phyloP scores from a whole-genome alignment of 35 echinoderm and acorn worm species.

The Strongylocentrotus purpuratus region DNA sequence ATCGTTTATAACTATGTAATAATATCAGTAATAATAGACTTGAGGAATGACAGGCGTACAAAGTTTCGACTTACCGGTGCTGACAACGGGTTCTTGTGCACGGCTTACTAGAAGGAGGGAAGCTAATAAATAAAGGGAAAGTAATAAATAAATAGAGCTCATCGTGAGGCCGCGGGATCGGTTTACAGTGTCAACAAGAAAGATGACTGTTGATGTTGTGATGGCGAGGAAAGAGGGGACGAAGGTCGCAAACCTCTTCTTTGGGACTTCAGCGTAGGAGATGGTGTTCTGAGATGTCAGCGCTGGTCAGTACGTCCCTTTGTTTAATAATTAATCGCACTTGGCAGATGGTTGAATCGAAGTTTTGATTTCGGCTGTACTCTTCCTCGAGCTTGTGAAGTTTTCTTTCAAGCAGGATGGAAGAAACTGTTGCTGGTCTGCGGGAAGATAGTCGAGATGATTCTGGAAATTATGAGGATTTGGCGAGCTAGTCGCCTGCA shows the following conservation, averaged over 20 bases:
- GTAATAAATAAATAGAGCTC: slow-evolving; percentile 3
- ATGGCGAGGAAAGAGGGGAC: background rate
- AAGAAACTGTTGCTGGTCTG: background rate
- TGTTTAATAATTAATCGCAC: background rate
- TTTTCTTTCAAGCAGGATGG: background rate
- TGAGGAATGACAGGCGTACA: background rate
- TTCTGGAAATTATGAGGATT: background rate
- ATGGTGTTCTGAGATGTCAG: background rate
- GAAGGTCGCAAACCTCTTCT: background rate
- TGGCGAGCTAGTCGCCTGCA: background rate
- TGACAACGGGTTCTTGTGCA: background rate
- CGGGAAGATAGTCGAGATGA: background rate
- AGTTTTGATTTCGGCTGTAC: background rate
- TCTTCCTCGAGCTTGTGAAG: background rate
- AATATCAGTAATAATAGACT: too few relatives aligned
- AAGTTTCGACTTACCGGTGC: background rate
- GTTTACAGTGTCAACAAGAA: slow-evolving; percentile 2
- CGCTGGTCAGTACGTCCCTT: background rate
- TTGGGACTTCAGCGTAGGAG: background rate
- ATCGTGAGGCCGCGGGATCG: background rate
- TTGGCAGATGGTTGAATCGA: background rate
- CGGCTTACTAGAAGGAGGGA: background rate
- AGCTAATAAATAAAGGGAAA: background rate
- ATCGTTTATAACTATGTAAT: too few relatives aligned
- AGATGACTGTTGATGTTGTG: background rate